phyloP scores from a whole-genome alignment of 64 coral and sea anemone genomes.

The Dendronephthya gigantea region DNA sequence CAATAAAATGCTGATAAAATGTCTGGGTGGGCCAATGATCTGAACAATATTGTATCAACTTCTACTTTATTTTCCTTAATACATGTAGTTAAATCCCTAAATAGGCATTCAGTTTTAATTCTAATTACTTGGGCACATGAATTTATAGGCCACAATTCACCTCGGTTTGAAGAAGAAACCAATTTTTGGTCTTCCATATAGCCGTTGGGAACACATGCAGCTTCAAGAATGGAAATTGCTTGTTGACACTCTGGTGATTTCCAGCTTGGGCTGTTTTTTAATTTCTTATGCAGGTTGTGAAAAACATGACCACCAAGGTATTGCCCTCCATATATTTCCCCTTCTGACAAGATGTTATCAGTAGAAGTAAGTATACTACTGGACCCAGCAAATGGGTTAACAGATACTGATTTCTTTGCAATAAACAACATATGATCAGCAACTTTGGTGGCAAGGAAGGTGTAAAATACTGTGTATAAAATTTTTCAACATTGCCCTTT shows the following conservation, averaged over 20 bases:
- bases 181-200: not conserved
- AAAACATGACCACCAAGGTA: conserved; percentile 3
- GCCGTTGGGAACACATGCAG: not conserved
- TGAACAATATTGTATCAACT: not conserved
- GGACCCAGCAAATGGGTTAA: too few species aligned
- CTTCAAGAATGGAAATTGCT: not conserved
- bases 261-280: not conserved
- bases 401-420: not conserved
- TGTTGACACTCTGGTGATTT: not conserved
- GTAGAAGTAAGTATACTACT: too few species aligned
- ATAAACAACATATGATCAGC: not conserved
- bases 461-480: not conserved
- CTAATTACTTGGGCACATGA: not conserved
- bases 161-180: not conserved
- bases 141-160: not conserved
- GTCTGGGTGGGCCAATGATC: not conserved
- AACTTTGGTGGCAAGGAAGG: not conserved
- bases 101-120: not conserved
- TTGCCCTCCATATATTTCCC: too few species aligned
- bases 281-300: not conserved
- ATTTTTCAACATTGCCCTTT: not conserved
- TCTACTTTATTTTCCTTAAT: not conserved
- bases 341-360: too few species aligned
- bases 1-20: not conserved
- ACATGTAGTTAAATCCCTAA: not conserved